Conservation (phyloP, 2,797 vertebrate species). For the Anguilla pacifica region DNA sequence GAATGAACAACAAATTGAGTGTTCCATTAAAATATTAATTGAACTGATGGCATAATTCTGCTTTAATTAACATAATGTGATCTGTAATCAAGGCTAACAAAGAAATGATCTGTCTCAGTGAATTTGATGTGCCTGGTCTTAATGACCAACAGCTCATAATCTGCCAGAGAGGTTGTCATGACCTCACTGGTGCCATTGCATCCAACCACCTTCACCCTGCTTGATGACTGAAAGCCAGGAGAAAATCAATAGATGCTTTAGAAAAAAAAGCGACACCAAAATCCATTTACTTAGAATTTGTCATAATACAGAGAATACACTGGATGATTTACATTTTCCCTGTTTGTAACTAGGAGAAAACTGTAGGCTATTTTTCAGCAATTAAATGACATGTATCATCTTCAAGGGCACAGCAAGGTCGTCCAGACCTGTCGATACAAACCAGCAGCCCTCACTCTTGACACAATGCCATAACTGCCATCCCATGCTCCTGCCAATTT, state of each 20-base stretch:
- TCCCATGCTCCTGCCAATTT: not conserved
- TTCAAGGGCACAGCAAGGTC: not conserved
- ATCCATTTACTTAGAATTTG: not conserved
- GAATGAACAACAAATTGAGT: slow-evolving; percentile 31
- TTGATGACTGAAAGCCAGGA: not conserved
- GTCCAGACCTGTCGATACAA: not conserved
- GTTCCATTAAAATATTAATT: slow-evolving; percentile 36
- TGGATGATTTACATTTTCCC: not conserved
- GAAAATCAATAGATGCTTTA: not conserved
- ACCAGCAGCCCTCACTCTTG: not conserved
- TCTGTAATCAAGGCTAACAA: slow-evolving; percentile 32
- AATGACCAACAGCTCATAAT: slow-evolving; percentile 13
- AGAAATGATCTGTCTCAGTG: slow-evolving; percentile 13
- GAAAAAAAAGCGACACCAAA: not conserved
- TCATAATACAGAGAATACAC: not conserved
- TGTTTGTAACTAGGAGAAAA: not conserved
- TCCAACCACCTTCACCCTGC: not conserved
- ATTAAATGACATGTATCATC: not conserved
- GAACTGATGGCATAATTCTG: slow-evolving; percentile 27
- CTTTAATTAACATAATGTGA: slow-evolving; percentile 29
- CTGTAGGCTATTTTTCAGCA: not conserved
- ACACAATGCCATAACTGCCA: not conserved
- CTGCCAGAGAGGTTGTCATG: not conserved
- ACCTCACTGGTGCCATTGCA: not conserved
- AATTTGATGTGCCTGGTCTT: slow-evolving; percentile 21